These are phyloP conservation scores for Apostichopus californicus DNA, from an alignment of 35 echinoderm and acorn worm genomes.

Conservation along the genomic window DNA sequence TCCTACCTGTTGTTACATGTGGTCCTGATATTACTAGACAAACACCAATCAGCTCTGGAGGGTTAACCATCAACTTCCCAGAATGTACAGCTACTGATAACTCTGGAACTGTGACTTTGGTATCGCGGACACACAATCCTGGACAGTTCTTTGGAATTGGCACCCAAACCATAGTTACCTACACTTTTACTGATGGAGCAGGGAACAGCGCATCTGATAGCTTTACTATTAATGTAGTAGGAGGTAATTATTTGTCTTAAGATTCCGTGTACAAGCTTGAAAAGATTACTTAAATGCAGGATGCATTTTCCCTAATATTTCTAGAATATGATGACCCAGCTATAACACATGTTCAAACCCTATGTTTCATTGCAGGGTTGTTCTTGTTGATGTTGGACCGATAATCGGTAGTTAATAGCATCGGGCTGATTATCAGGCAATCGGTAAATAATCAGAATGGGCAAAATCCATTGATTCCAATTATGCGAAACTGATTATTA, in stretches of 20 bases:
- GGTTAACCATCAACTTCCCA: not conserved
- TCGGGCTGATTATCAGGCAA: too few relatives aligned
- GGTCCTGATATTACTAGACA: not conserved
- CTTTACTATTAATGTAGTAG: not conserved
- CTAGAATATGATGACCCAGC: too few relatives aligned
- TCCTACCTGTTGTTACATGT: constrained; percentile 19
- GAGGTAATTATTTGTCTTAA: not conserved
- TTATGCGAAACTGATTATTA: too few relatives aligned
- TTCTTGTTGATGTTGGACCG: too few relatives aligned
- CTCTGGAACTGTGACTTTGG: constrained; percentile 13
- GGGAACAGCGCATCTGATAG: constrained; percentile 44
- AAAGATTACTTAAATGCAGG: too few relatives aligned
- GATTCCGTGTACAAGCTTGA: too few relatives aligned
- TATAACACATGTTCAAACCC: too few relatives aligned
- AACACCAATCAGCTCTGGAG: constrained; percentile 17
- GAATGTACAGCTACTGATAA: constrained; percentile 40
- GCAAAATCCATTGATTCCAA: too few relatives aligned
- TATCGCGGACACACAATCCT: constrained; percentile 47
- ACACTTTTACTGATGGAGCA: constrained; percentile 69
- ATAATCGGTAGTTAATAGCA: too few relatives aligned
- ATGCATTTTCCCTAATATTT: too few relatives aligned
- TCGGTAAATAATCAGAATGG: too few relatives aligned
- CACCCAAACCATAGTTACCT: constrained; percentile 50
- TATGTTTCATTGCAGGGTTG: too few relatives aligned
- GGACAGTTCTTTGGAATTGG: constrained; percentile 65